These are phyloP conservation scores for Hormiphora californensis DNA, from an alignment of 37 sponge, comb jelly and placozoan species.

Conservation along the genomic window DNA sequence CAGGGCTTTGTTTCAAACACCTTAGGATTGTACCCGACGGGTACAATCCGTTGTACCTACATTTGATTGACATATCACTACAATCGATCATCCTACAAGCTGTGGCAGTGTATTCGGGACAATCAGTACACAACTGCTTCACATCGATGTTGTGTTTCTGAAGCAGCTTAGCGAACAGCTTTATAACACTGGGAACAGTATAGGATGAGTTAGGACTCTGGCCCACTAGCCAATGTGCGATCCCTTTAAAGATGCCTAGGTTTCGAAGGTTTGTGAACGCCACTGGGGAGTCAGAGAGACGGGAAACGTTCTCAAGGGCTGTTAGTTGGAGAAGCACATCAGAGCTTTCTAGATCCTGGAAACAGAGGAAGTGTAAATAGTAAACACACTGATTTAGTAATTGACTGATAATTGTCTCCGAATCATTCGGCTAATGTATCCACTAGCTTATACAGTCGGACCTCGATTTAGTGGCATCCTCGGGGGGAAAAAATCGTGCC, in stretches of 20 bases:
- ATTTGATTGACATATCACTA: not conserved
- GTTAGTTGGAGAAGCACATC: constrained; percentile 31
- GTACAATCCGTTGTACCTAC: no score
- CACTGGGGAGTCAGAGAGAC: constrained; percentile 1
- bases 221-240: not conserved
- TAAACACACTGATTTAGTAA: no score
- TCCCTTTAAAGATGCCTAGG: constrained; percentile 12
- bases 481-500: no score
- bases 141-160: constrained; percentile 40
- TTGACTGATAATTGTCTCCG: no score
- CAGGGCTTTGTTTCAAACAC: no score
- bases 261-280: constrained; percentile 3
- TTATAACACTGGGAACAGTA: constrained; percentile 25
- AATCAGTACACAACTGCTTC: not conserved
- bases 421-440: no score
- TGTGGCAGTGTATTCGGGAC: not conserved
- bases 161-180: constrained; percentile 17
- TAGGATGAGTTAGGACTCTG: not conserved
- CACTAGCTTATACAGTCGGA: no score
- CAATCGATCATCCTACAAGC: not conserved
- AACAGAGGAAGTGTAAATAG: no score
- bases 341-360: not conserved
- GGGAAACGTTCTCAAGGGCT: constrained; percentile 36
- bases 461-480: no score
- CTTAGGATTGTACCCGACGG: no score